Base-by-base conservation (phyloP, 2,888 invertebrate genomes). In the Ypsolopha scabrella region DNA sequence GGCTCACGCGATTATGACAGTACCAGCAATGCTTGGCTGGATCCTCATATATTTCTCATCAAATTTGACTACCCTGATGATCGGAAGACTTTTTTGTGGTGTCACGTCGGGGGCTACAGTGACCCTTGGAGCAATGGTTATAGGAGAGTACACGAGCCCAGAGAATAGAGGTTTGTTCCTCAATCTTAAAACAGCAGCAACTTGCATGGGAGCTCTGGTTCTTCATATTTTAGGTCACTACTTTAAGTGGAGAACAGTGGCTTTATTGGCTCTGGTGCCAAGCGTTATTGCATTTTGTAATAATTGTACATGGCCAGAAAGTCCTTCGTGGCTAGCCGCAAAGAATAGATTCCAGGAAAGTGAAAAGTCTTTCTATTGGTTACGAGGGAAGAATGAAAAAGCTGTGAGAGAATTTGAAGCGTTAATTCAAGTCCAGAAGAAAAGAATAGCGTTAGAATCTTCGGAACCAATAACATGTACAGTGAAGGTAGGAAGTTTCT, bases 271-370 rank as follows among this genome's bases (percentile, higher is more conserved):
- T 0, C 6, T 72, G 4, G 38, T 70, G 1, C 75, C 78, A 0
- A 58, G 63, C 37, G 9, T 65, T 0, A 1, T 67, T 1, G 59
- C 74, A 0, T 47, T 75, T 1, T 1, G 63, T 0, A 64, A 78
- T 0, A 70, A 88, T 1, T 63, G 72, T 9, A 78, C 87, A 0
- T 70, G 89, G 57, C 89, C 88, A 0, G 91, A 92, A 67, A 88
- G 90, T 11, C 91, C 91, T 0, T 74, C 80, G 9, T 92, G 90
- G 90, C 62, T 91, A 43, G 77, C 88, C 0, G 77, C 86, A 1
- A 88, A 82, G 52, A 81, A 80, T 1, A 70, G 74, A n/a, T 67
- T 72, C 0, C 72, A 75, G 6, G 75, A 87, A 51, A 89, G 90
- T 0, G 75, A 85, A 54, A 63, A 70, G 7, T 72, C 88, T 0